Conservation (phyloP, 1,140 invertebrate genomes). For the Aphelenchoides avenae region DNA sequence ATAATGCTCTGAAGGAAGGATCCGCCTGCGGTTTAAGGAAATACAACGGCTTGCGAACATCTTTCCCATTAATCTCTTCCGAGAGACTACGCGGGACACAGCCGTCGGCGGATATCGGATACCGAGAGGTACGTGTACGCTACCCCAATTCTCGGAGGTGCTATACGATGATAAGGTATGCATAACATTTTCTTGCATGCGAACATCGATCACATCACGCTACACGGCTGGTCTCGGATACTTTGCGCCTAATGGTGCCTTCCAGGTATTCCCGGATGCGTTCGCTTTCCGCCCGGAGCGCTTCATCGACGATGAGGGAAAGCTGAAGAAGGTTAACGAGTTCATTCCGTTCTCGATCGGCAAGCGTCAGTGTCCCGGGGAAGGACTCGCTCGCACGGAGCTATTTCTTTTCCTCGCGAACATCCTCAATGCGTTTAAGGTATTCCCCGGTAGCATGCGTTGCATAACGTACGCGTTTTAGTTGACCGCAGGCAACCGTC, state of each 20-base stretch:
- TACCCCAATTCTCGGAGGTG: constrained; percentile 23
- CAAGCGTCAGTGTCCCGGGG: no score
- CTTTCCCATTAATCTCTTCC: constrained; percentile 16
- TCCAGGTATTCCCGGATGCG: no score
- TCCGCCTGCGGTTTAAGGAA: constrained; percentile 28
- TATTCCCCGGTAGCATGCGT: no score
- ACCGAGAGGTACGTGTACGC: constrained; percentile 16
- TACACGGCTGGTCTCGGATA: no score
- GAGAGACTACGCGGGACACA: constrained; percentile 21
- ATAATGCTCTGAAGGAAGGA: no score
- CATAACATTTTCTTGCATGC: not conserved
- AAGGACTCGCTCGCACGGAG: no score
- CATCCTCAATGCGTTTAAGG: no score
- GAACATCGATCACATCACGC: no score
- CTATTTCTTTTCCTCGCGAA: no score
- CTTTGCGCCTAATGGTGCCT: no score
- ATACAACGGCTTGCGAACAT: constrained; percentile 31
- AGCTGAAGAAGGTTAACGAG: constrained; percentile 74
- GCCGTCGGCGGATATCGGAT: constrained; percentile 16
- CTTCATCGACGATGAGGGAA: constrained; percentile 73
- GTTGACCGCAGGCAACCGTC: no score
- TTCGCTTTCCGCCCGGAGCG: constrained; percentile 75
- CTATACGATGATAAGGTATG: constrained; percentile 32
- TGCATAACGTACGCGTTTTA: no score
- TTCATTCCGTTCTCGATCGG: constrained; percentile 84